Evolutionary conservation across 2,797 vertebrate species (phyloP), one percentile per base, ranked within the genome.

Genomic region (Muraenolepis orangiensis): DNA sequence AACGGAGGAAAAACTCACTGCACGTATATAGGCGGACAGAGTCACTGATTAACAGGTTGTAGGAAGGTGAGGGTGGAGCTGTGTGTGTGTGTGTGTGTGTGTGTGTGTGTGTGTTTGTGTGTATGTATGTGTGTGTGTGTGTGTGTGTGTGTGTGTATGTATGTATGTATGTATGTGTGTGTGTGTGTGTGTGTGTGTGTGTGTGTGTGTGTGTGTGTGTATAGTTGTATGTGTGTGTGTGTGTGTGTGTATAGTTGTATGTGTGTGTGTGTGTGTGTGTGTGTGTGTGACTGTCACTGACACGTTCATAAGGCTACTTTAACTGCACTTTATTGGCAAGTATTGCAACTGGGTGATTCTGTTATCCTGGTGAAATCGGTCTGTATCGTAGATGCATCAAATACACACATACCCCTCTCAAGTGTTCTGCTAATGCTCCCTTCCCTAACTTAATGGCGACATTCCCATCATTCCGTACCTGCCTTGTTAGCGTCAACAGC

Each of bases 401-500:
- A 3, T 51, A 51, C 4, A 7, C 28, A 72, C 66, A 26, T 28
- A 40, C n/a, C 7, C 42, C 23, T 70, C 66, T 23, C 66, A 29
- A 28, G 29, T 28, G 28, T 36, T 70, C 40, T 36, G 31, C 42
- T 69, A 31, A 26, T 66, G 46, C 46, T 1, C 18, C 20, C 16
- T 51, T 51, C 18, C 46, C 46, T 20, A 4, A n/a, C 18, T 20
- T 20, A 11, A 51, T 32, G 1, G 14, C 61, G 72, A 12, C 12
- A 38, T 30, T 3, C 20, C 18, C 0, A 14, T 36, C 13, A 76
- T 23, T n/a, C 66, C 42, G 2, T 31, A 34, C 51, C 42, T 76
- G 30, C 66, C 84, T 83, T 77, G 72, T 85, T 87, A 83, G 57
- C 42, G 38, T 72, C 72, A 66, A 71, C 75, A 74, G 81, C 79